A percentile compares a stretch with the other conserved stretches of the same genome.
Conservation (phyloP, 2,113 vertebrate species). For the Takifugu bimaculatus region DNA sequence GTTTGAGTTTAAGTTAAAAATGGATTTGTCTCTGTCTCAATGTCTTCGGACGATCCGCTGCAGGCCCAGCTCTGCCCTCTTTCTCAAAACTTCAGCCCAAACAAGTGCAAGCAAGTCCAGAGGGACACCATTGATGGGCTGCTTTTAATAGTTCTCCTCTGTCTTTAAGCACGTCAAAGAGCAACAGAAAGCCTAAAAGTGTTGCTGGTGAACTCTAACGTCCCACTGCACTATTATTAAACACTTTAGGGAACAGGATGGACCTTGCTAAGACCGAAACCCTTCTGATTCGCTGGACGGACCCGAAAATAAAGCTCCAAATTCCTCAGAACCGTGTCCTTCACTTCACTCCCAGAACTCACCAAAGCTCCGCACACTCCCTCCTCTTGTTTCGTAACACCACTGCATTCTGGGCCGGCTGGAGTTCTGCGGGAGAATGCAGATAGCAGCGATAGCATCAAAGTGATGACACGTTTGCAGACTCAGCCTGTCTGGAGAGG, state of each 20-base stretch:
- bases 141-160: constrained; percentile 66
- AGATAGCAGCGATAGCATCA: constrained; percentile 61
- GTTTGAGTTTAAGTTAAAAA: constrained; percentile 65
- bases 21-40: constrained; percentile 71
- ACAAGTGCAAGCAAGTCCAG: constrained; percentile 66
- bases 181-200: neutral
- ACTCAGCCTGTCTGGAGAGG: constrained; percentile 59
- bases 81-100: constrained; percentile 51
- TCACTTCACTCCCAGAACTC: constrained; percentile 19
- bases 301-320: too few species aligned
- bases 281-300: too few species aligned
- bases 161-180: neutral
- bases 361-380: constrained; percentile 26
- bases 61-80: constrained; percentile 38
- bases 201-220: neutral
- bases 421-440: constrained; percentile 68
- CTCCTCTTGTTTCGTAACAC: constrained; percentile 20
- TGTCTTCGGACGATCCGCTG: constrained; percentile 63
- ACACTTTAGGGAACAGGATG: too few species aligned
- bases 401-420: constrained; percentile 65
- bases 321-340: constrained; percentile 21
- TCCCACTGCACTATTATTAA: too few species aligned
- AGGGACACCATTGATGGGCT: constrained; percentile 62
- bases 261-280: too few species aligned
- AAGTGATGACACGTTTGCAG: constrained; percentile 72